phyloP scores from a whole-genome alignment of 64 coral and sea anemone species.

The Pocillopora damicornis region DNA sequence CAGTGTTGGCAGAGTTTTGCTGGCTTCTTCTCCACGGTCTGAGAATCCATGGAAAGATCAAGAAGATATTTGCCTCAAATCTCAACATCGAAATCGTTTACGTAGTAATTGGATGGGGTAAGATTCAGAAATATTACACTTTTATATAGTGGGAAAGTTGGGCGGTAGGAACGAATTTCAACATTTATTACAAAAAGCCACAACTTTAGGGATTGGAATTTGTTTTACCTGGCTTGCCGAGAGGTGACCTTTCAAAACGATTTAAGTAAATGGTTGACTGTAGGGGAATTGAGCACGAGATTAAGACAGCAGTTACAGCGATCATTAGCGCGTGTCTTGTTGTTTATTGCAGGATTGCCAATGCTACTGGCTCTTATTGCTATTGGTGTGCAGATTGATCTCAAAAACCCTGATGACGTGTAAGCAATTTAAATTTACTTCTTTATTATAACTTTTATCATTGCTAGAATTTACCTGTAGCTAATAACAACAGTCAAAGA shows the following conservation, averaged over 20 bases:
- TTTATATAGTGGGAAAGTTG: background rate
- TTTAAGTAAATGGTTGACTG: too few species aligned
- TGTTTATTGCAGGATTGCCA: constrained; percentile 37
- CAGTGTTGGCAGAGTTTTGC: constrained; percentile 76
- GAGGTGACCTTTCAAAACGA: too few species aligned
- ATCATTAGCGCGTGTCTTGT: background rate
- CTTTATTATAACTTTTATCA: background rate
- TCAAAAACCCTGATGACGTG: constrained; percentile 30
- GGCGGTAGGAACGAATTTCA: too few species aligned
- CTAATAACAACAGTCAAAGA: too few species aligned
- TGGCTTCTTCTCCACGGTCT: constrained; percentile 90
- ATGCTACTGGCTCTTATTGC: constrained; percentile 52
- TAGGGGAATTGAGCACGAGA: too few species aligned
- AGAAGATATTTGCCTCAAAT: constrained; percentile 70
- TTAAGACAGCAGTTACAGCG: background rate
- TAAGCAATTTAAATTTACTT: background rate
- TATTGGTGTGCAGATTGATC: constrained; percentile 49
- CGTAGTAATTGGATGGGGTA: constrained; percentile 80
- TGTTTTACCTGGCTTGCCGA: too few species aligned
- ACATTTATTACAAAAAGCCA: too few species aligned
- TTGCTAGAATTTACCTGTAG: too few species aligned
- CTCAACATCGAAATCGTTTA: constrained; percentile 87
- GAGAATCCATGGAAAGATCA: constrained; percentile 85
- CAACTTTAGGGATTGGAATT: too few species aligned
- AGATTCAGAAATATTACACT: background rate